A percentile compares a stretch with the other conserved stretches of the same genome.
Evolutionary conservation across 2,888 invertebrate species (phyloP).

Genomic region (Platerodrilus igneus): DNA sequence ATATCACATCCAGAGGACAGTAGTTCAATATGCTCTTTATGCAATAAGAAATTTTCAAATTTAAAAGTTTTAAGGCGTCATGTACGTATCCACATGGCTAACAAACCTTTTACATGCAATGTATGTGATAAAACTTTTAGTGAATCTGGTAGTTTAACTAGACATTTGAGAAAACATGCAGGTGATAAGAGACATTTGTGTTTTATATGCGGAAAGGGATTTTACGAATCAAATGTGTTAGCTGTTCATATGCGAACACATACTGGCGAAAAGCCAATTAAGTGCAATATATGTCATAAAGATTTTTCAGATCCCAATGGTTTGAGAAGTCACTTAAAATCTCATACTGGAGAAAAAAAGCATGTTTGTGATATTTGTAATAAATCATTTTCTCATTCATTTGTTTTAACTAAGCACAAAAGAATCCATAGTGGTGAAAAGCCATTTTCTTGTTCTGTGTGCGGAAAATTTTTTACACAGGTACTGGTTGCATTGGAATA

Average conservation of each 20-base stretch:
- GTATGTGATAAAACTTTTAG: constrained; percentile 37
- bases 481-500: constrained; percentile 21
- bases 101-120: constrained; percentile 38
- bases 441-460: constrained; percentile 38
- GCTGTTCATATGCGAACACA: constrained; percentile 40
- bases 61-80: constrained; percentile 38
- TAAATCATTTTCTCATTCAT: constrained; percentile 39
- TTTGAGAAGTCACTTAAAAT: constrained; percentile 37
- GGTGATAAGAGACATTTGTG: constrained; percentile 42
- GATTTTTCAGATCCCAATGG: constrained; percentile 40
- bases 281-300: constrained; percentile 36
- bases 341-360: constrained; percentile 39
- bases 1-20: constrained; percentile 36
- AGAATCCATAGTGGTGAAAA: constrained; percentile 38
- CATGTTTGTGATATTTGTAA: constrained; percentile 36
- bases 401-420: constrained; percentile 38
- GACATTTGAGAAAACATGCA: constrained; percentile 39
- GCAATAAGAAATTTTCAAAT: constrained; percentile 37
- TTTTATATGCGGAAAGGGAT: constrained; percentile 39
- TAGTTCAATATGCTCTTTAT: constrained; percentile 35
- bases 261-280: constrained; percentile 41
- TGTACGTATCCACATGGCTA: constrained; percentile 37
- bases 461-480: constrained; percentile 40
- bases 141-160: constrained; percentile 40
- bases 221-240: constrained; percentile 41